A percentile compares a stretch with the other conserved stretches of the same genome.
These are phyloP conservation scores for Furnarius figulus DNA, from an alignment of 2,113 vertebrate species.

Conservation along the genomic window DNA sequence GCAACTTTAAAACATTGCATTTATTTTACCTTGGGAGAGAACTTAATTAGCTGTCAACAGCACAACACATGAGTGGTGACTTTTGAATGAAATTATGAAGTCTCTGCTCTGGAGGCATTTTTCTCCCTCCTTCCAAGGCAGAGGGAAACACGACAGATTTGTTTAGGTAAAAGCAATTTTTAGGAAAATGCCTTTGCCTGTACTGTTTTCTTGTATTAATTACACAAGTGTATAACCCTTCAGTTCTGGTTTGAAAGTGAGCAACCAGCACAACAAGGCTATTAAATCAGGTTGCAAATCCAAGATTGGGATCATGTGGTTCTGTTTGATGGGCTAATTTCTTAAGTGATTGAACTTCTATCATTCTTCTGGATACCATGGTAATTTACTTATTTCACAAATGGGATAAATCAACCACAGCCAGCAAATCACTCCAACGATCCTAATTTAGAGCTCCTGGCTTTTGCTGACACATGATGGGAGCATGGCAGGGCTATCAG, in stretches of 20 bases:
- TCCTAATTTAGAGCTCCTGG: not conserved
- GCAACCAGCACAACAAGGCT: not conserved
- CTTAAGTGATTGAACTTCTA: constrained; percentile 44
- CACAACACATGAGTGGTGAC: constrained; percentile 56
- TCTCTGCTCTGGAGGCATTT: constrained; percentile 62
- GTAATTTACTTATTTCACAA: constrained; percentile 48
- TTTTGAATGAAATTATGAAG: constrained; percentile 71
- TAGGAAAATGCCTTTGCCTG: constrained; percentile 54
- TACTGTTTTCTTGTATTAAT: constrained; percentile 61
- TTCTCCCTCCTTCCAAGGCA: constrained; percentile 38
- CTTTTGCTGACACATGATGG: not conserved
- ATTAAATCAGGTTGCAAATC: not conserved
- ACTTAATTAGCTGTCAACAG: constrained; percentile 77
- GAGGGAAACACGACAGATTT: constrained; percentile 47
- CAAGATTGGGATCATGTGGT: not conserved
- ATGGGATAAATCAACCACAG: not conserved
- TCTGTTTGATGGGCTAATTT: constrained; percentile 53
- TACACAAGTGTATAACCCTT: constrained; percentile 51
- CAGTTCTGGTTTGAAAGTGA: constrained; percentile 1
- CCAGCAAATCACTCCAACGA: not conserved
- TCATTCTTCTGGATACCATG: constrained; percentile 31
- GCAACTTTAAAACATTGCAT: constrained; percentile 22
- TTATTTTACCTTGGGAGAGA: constrained; percentile 74
- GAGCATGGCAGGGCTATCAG: not conserved
- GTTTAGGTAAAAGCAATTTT: constrained; percentile 54